phyloP scores from a whole-genome alignment of 1,140 invertebrate genomes.

The Hirudo medicinalis region DNA sequence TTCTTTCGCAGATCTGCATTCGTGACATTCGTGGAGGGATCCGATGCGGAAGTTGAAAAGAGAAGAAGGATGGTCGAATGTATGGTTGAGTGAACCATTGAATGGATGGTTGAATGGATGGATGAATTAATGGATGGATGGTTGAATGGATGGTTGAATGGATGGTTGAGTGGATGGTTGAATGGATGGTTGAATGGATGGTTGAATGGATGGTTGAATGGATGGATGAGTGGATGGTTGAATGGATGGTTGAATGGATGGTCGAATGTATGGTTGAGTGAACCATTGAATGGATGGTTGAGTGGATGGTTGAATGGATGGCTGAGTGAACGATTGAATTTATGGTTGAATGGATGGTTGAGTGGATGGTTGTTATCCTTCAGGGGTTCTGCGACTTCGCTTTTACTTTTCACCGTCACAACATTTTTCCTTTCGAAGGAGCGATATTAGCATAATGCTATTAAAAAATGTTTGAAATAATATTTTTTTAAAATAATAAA shows the following conservation, averaged over 20 bases:
- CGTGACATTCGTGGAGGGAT: neutral
- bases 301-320: slow-evolving; percentile 6
- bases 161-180: neutral
- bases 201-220: neutral
- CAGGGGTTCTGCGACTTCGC: no score
- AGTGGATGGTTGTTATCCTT: neutral
- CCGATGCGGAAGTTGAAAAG: no score
- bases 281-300: neutral
- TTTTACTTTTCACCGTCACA: no score
- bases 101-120: neutral
- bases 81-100: neutral
- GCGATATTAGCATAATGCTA: no score
- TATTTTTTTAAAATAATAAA: no score
- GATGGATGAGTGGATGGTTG: neutral
- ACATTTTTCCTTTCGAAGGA: no score
- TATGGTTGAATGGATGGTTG: neutral
- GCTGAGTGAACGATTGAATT: neutral
- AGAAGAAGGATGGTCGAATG: neutral
- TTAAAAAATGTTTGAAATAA: neutral
- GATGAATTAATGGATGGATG: neutral
- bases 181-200: neutral
- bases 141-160: neutral
- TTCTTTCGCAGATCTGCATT: slow-evolving; percentile 58
- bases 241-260: neutral
- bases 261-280: neutral